A percentile compares a stretch with the other conserved stretches of the same genome.
These are phyloP conservation scores for Leuciscus idus DNA, from an alignment of 2,113 vertebrate species.

Conservation along the genomic window DNA sequence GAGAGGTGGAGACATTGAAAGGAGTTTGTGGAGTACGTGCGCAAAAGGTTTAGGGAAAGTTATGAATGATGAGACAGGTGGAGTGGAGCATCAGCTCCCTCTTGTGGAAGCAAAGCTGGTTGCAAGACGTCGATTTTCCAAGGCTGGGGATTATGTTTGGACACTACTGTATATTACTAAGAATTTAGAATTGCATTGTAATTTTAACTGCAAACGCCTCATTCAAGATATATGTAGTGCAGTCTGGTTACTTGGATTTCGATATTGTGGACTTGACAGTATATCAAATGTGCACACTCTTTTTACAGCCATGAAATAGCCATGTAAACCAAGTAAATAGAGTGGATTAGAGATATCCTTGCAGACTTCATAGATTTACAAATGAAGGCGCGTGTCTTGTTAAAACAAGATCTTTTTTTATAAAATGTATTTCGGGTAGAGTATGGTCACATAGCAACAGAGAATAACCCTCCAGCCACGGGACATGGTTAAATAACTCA, in stretches of 20 bases:
- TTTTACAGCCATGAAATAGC: background rate
- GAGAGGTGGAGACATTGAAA: conserved; percentile 33
- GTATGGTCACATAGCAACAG: conserved; percentile 8
- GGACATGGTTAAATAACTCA: conserved; percentile 90
- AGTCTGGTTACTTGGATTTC: background rate
- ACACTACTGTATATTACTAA: too few species aligned
- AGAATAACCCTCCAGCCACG: conserved; percentile 52
- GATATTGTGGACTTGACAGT: background rate
- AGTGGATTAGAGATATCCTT: background rate
- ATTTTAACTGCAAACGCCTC: too few species aligned
- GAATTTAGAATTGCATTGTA: too few species aligned
- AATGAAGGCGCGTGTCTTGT: background rate
- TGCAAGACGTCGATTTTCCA: too few species aligned
- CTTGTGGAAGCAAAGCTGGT: conserved; percentile 15
- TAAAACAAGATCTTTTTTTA: background rate
- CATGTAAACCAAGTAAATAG: background rate
- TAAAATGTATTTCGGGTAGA: background rate
- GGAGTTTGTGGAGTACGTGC: background rate
- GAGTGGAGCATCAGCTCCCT: conserved; percentile 2
- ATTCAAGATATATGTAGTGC: background rate
- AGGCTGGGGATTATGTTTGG: too few species aligned
- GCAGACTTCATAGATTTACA: background rate
- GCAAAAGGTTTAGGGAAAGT: conserved; percentile 10
- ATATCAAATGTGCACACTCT: background rate
- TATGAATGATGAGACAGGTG: conserved; percentile 15